Percentiles rank a stretch among this genome's conserved stretches.
phyloP scores from a whole-genome alignment of 2,797 vertebrate genomes.

The Staurois parvus region DNA sequence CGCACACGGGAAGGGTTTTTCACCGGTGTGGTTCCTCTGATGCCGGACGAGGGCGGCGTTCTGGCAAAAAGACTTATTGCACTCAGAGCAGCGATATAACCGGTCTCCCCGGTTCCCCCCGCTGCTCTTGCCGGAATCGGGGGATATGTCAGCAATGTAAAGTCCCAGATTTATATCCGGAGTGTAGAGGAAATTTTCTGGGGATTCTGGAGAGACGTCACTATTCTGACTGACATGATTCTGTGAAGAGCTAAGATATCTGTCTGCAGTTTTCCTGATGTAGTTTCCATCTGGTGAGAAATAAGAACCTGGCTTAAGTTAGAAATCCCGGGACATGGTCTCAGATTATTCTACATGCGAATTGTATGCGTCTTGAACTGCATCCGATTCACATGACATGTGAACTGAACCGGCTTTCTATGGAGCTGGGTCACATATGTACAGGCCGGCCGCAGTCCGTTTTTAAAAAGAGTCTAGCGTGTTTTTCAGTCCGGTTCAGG shows the following conservation, averaged over 20 bases:
- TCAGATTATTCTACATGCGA: background rate
- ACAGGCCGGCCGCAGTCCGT: no score
- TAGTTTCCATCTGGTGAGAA: background rate
- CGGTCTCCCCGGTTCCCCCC: background rate
- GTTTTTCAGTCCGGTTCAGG: no score
- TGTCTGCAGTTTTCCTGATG: background rate
- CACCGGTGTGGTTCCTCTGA: background rate
- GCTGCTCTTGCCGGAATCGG: background rate
- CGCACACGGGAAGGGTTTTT: background rate
- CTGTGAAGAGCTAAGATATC: background rate
- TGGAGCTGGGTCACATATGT: no score
- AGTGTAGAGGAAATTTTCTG: background rate
- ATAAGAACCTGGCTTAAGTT: no score
- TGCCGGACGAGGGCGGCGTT: background rate
- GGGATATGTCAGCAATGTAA: background rate
- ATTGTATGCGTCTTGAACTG: no score
- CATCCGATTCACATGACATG: no score
- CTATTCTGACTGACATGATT: background rate
- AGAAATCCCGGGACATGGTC: background rate
- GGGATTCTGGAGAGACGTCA: background rate
- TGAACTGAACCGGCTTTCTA: no score
- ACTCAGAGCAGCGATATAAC: background rate
- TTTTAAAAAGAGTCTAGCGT: no score
- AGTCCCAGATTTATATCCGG: background rate
- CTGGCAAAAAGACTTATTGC: constrained; percentile 7